Conservation (phyloP, 2,888 invertebrate species). For the Eupithecia exiguata region DNA sequence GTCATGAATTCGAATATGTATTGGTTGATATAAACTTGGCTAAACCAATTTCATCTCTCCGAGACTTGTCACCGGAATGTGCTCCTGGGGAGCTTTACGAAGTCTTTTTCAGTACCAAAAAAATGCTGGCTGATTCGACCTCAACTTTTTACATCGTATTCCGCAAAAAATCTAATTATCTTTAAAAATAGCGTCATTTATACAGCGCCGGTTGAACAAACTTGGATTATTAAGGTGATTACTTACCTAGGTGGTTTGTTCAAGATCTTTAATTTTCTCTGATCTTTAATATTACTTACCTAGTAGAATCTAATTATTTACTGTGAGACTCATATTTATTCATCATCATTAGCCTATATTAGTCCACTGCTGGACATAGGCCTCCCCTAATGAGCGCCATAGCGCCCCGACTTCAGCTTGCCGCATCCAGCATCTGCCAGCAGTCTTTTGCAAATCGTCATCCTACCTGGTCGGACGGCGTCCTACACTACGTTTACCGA, state of each 20-base stretch:
- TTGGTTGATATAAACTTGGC: not conserved
- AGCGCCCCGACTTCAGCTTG: no score
- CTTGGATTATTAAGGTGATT: conserved; percentile 3
- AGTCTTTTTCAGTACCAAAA: not conserved
- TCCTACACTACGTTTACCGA: no score
- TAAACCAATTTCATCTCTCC: not conserved
- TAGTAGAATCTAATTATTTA: not conserved
- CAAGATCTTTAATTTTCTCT: not conserved
- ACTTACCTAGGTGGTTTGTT: not conserved
- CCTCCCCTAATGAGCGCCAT: no score
- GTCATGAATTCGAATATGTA: not conserved
- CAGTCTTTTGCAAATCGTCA: no score
- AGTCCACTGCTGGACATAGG: no score
- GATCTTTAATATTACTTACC: not conserved
- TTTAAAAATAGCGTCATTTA: conserved; percentile 2
- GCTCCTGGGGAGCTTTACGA: not conserved
- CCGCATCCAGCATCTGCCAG: no score
- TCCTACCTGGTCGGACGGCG: no score
- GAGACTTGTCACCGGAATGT: not conserved
- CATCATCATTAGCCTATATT: no score
- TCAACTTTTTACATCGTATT: not conserved
- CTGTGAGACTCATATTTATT: not conserved
- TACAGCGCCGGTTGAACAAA: not conserved
- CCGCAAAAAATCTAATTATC: not conserved
- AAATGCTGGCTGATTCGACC: not conserved